A percentile compares a stretch with the other conserved stretches of the same genome.
phyloP scores from a whole-genome alignment of 2,797 vertebrate species.

The Helicolenus hilgendorfi region DNA sequence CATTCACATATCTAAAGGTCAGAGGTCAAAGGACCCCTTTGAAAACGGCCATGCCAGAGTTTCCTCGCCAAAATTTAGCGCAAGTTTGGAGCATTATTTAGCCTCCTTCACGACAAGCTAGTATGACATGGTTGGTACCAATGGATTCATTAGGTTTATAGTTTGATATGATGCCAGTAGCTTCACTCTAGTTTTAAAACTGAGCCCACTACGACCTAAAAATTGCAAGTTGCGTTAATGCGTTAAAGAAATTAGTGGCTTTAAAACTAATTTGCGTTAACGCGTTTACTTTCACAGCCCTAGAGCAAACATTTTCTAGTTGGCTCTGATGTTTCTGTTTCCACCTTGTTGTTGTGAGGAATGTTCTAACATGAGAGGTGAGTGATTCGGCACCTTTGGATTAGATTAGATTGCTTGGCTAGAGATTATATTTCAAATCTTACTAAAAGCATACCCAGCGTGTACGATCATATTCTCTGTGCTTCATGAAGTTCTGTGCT shows the following conservation, averaged over 20 bases:
- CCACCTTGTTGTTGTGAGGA: neutral
- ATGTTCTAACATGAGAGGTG: neutral
- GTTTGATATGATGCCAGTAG: too few relatives aligned
- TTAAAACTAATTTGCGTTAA: too few relatives aligned
- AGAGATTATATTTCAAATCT: neutral
- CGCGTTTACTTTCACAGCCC: too few relatives aligned
- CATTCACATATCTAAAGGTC: too few relatives aligned
- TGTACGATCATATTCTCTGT: neutral
- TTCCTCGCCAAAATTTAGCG: accelerated
- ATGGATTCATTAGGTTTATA: too few relatives aligned
- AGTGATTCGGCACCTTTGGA: neutral
- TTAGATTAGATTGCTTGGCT: neutral
- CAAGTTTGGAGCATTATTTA: accelerated
- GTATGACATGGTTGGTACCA: too few relatives aligned
- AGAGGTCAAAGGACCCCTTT: too few relatives aligned
- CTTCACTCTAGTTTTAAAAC: too few relatives aligned
- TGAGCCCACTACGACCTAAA: too few relatives aligned
- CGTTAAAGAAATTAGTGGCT: accelerated
- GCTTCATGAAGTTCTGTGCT: too few relatives aligned
- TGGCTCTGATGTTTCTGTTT: neutral
- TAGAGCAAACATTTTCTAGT: neutral
- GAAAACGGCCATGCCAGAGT: too few relatives aligned
- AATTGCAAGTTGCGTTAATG: too few relatives aligned
- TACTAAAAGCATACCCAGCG: neutral
- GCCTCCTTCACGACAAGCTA: accelerated